These are phyloP conservation scores for Tokudaia muenninki DNA, from an alignment of 2,797 vertebrate genomes.

Conservation along the genomic window DNA sequence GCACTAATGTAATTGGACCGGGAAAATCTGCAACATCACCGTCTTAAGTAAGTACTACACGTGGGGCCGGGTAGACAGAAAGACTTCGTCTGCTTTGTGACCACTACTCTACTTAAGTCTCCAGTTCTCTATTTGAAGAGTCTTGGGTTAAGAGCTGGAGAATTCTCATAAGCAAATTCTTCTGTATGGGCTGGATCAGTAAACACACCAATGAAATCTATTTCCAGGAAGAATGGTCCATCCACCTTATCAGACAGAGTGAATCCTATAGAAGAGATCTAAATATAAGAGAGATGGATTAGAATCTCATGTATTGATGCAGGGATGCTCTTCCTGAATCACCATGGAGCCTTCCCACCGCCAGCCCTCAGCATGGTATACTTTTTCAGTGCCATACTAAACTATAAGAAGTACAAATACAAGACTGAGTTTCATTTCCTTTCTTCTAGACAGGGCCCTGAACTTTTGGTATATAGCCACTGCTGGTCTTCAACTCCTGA, in stretches of 20 bases:
- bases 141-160: constrained; percentile 85
- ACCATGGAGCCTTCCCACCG: background rate
- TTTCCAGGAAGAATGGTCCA: constrained; percentile 96
- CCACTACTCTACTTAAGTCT: background rate
- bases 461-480: background rate
- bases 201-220: constrained; percentile 94
- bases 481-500: background rate
- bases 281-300: constrained; percentile 61
- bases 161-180: constrained; percentile 96
- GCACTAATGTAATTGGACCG: too few species aligned
- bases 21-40: too few species aligned
- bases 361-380: background rate
- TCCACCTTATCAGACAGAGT: constrained; percentile 95
- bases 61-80: background rate
- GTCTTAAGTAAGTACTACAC: background rate
- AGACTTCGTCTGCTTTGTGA: background rate
- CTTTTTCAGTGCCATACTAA: background rate
- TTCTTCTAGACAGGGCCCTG: background rate
- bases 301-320: constrained; percentile 28
- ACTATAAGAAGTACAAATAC: background rate
- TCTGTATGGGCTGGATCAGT: constrained; percentile 94
- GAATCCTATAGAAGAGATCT: constrained; percentile 95
- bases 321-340: background rate
- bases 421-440: background rate
- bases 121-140: constrained; percentile 74